These are phyloP conservation scores for Amphiprion percula DNA, from an alignment of 2,113 vertebrate species.

Conservation along the genomic window DNA sequence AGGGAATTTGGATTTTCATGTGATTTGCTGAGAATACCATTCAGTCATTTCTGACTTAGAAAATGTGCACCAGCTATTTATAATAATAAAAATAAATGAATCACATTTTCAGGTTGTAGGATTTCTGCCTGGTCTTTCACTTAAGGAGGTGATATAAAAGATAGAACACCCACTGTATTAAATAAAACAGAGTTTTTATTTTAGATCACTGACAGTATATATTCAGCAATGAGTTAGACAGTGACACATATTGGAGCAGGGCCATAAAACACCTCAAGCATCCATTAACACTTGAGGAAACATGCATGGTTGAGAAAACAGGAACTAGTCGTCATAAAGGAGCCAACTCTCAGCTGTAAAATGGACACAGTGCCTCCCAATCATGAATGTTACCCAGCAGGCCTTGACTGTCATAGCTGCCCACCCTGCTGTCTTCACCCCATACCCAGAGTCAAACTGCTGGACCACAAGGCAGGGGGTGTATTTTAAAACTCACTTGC, in stretches of 20 bases:
- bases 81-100: slow-evolving; percentile 66
- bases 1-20: slow-evolving; percentile 29
- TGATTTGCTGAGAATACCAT: slow-evolving; percentile 38
- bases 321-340: slow-evolving; percentile 48
- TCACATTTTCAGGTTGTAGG: slow-evolving; percentile 45
- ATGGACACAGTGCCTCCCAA: slow-evolving; percentile 29
- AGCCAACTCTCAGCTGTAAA: slow-evolving; percentile 37
- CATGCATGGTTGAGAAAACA: slow-evolving; percentile 43
- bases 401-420: background rate
- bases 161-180: slow-evolving; percentile 40
- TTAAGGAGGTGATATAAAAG: slow-evolving; percentile 60
- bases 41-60: slow-evolving; percentile 36
- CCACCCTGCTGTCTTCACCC: slow-evolving; percentile 32
- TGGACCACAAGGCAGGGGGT: slow-evolving; percentile 2
- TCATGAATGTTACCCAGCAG: slow-evolving; percentile 35
- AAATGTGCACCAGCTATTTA: slow-evolving; percentile 31
- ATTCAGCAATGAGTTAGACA: slow-evolving; percentile 37
- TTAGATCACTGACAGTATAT: slow-evolving; percentile 49
- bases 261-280: slow-evolving; percentile 51
- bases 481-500: slow-evolving; percentile 20
- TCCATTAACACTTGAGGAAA: slow-evolving; percentile 62
- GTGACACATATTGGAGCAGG: slow-evolving; percentile 37
- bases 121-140: slow-evolving; percentile 57
- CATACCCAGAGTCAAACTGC: background rate
- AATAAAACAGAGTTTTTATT: slow-evolving; percentile 41